Conservation (phyloP, 1,140 invertebrate species). For the Brachionus rubens region DNA sequence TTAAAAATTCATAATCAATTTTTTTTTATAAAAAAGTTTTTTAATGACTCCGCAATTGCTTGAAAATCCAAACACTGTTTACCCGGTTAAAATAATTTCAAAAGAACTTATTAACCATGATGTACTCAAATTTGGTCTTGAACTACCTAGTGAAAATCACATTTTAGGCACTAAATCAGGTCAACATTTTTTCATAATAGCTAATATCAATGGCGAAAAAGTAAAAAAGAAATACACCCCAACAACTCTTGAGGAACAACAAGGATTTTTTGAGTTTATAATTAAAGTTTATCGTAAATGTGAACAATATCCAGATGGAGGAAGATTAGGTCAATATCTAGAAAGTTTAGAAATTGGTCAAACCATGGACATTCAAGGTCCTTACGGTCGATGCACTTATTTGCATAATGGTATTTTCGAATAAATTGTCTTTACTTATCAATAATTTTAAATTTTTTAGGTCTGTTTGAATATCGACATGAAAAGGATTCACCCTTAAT, state of each 20-base stretch:
- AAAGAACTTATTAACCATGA: conserved; percentile 73
- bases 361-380: conserved; percentile 88
- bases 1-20: too few relatives aligned
- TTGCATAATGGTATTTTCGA: conserved; percentile 57
- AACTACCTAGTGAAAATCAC: conserved; percentile 73
- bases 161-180: conserved; percentile 67
- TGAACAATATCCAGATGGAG: conserved; percentile 94
- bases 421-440: not conserved
- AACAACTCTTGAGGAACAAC: conserved; percentile 87
- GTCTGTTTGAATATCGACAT: not conserved
- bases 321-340: conserved; percentile 90
- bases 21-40: too few relatives aligned
- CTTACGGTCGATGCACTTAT: conserved; percentile 77
- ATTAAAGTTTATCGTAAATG: conserved; percentile 77
- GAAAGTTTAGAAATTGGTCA: conserved; percentile 85
- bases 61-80: not conserved
- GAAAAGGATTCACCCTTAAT: not conserved
- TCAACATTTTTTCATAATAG: too few relatives aligned
- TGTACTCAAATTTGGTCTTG: conserved; percentile 78
- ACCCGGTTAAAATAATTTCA: not conserved
- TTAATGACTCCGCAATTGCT: not conserved
- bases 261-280: conserved; percentile 89
- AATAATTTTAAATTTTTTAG: not conserved
- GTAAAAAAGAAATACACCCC: conserved; percentile 94
- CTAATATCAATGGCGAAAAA: conserved; percentile 55